Conservation (phyloP, 2,113 vertebrate species). For the Catagonus wagneri region DNA sequence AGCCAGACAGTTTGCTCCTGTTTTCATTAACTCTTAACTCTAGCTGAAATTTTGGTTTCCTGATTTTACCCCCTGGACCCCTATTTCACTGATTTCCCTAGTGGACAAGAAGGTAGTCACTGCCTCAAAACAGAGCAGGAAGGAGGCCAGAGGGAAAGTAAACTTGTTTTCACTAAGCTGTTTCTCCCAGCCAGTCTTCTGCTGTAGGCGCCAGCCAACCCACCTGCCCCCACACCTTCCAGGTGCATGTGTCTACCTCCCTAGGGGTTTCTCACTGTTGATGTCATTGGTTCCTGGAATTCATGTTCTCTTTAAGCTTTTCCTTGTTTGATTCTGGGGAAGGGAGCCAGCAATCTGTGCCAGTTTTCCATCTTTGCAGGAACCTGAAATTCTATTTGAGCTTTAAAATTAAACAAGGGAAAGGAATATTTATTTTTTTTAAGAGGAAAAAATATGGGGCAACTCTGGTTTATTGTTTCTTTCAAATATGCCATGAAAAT, state of each 20-base stretch:
- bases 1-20: neutral
- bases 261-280: neutral
- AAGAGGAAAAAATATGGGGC: neutral
- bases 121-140: neutral
- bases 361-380: conserved; percentile 31
- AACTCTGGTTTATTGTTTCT: conserved; percentile 16
- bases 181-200: neutral
- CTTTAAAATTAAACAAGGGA: conserved; percentile 47
- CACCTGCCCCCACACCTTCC: neutral
- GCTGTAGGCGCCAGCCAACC: neutral
- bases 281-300: neutral
- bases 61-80: neutral
- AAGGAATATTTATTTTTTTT: conserved; percentile 48
- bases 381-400: conserved; percentile 13
- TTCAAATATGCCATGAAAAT: conserved; percentile 2
- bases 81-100: neutral
- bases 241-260: neutral
- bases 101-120: neutral
- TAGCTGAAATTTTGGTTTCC: neutral
- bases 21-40: neutral
- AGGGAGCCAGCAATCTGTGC: neutral
- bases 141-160: neutral
- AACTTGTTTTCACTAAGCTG: neutral
- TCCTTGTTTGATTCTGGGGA: conserved; percentile 42
- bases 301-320: neutral